These are phyloP conservation scores for Corticium candelabrum DNA, from an alignment of 37 sponge, comb jelly and placozoan species.

Conservation along the genomic window DNA sequence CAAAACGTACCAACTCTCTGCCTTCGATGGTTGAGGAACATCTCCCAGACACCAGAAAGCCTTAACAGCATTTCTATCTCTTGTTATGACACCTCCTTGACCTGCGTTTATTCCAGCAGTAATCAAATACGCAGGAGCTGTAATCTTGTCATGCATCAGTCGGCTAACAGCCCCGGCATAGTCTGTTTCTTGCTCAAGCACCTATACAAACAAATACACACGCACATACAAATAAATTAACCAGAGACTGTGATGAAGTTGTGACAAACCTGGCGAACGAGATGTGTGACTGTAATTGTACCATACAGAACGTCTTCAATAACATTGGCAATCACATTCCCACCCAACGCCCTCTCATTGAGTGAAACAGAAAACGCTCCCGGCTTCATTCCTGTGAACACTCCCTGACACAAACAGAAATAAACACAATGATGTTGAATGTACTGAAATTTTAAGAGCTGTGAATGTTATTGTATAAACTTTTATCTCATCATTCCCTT, in stretches of 20 bases:
- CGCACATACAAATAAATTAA: neutral
- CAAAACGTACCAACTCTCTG: slow-evolving; percentile 46
- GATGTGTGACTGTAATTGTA: slow-evolving; percentile 29
- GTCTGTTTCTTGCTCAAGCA: slow-evolving; percentile 7
- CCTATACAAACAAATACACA: slow-evolving; percentile 18
- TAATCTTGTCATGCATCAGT: slow-evolving; percentile 19
- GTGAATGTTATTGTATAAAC: no score
- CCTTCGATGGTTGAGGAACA: neutral
- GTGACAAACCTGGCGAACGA: slow-evolving; percentile 34
- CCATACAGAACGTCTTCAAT: slow-evolving; percentile 27
- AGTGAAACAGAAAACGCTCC: slow-evolving; percentile 40
- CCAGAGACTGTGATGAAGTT: neutral
- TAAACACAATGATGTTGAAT: neutral
- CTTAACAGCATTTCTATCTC: slow-evolving; percentile 27
- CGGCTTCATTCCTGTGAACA: slow-evolving; percentile 35
- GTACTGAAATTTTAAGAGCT: neutral
- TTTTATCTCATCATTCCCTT: no score
- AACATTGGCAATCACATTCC: slow-evolving; percentile 18
- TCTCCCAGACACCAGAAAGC: slow-evolving; percentile 18
- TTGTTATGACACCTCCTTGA: slow-evolving; percentile 40
- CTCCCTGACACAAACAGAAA: slow-evolving; percentile 23
- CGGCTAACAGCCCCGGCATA: slow-evolving; percentile 25
- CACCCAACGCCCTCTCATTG: slow-evolving; percentile 51
- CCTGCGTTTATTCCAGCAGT: slow-evolving; percentile 30
- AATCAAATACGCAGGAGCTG: slow-evolving; percentile 60